Evolutionary conservation across 2,888 invertebrate genomes (phyloP).

Genomic region (Cerceris rybyensis): DNA sequence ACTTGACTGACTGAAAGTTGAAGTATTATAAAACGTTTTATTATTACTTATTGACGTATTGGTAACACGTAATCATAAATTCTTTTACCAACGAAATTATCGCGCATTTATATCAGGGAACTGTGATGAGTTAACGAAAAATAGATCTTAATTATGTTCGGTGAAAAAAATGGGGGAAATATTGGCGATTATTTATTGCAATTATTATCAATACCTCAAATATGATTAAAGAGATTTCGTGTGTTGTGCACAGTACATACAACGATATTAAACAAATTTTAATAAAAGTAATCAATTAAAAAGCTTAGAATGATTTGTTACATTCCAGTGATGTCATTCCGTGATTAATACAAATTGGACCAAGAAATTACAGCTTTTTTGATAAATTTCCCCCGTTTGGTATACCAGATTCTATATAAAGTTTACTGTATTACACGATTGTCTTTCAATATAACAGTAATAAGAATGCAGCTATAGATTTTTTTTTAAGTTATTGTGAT

Average conservation of each 20-base stretch:
- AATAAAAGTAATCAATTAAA: no score
- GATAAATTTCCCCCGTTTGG: background rate
- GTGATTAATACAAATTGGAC: no score
- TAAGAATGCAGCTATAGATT: constrained; percentile 21
- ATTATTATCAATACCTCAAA: background rate
- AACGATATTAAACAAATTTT: background rate
- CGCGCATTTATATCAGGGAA: constrained; percentile 32
- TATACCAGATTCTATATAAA: background rate
- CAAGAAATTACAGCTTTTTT: background rate
- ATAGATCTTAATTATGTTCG: constrained; percentile 16
- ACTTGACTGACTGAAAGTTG: constrained; percentile 41
- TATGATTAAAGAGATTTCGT: background rate
- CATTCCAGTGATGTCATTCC: no score
- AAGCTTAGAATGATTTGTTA: no score
- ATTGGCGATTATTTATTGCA: constrained; percentile 2
- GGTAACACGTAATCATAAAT: constrained; percentile 20
- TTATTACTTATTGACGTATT: constrained; percentile 6
- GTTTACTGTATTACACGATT: constrained; percentile 34
- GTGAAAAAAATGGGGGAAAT: constrained; percentile 8
- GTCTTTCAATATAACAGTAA: constrained; percentile 4
- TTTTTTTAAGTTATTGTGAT: background rate
- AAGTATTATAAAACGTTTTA: constrained; percentile 21
- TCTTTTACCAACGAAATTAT: constrained; percentile 21
- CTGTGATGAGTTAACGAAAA: constrained; percentile 25
- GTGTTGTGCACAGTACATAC: background rate